These are phyloP conservation scores for Drosophila repleta DNA, from an alignment of 1,140 invertebrate species.

Conservation along the genomic window DNA sequence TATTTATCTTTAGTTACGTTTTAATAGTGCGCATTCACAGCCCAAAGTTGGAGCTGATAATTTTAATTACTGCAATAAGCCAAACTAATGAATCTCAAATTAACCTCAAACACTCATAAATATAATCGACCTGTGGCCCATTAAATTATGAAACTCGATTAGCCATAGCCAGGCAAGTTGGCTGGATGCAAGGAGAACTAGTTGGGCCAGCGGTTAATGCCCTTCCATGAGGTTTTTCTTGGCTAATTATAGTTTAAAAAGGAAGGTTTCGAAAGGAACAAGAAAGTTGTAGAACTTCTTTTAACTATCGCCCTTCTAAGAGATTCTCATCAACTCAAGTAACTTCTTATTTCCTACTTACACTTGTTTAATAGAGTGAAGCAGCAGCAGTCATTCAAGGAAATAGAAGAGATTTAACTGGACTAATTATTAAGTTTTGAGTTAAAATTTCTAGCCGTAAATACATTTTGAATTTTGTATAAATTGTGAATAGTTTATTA, in stretches of 20 bases:
- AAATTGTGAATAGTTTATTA: no score
- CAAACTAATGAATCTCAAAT: constrained; percentile 17
- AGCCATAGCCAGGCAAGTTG: not conserved
- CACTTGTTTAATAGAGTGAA: no score
- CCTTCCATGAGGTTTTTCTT: no score
- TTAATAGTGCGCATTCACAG: constrained; percentile 23
- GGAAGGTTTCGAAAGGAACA: no score
- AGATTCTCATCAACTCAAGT: not conserved
- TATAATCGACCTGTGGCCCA: constrained; percentile 4
- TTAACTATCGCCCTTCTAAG: not conserved
- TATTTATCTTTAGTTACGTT: constrained; percentile 44
- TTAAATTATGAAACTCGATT: not conserved
- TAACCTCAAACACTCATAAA: constrained; percentile 4
- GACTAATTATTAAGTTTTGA: no score
- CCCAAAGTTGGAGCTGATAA: constrained; percentile 26
- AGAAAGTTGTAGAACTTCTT: not conserved
- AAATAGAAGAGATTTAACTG: no score
- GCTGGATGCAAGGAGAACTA: no score
- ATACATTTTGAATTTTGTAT: no score
- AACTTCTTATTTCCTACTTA: not conserved
- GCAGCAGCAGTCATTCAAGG: no score
- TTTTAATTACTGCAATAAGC: constrained; percentile 37
- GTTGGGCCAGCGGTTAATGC: no score
- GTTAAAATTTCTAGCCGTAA: no score
- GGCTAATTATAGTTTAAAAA: no score